Evolutionary conservation across 1,140 invertebrate species (phyloP), one percentile per base, ranked within the genome.

Genomic region (Anastrepha obliqua): DNA sequence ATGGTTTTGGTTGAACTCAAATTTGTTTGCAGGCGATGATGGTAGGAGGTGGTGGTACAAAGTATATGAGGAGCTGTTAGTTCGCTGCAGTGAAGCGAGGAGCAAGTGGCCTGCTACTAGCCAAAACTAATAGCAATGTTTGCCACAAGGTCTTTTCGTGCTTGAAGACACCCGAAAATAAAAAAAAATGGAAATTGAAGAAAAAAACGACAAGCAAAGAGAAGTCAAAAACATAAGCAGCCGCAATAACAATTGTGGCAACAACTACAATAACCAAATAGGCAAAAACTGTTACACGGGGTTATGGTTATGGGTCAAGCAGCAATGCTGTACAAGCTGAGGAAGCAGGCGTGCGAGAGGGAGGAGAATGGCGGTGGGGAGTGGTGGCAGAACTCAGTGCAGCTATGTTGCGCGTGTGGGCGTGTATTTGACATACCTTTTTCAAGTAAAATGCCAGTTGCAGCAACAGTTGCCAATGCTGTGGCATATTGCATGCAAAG

Each of bases 71-170:
- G 0, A 62, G 60, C 60, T 62, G 17, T 9, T 62, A 62, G 17
- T 17, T 62, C 0, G 8, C 15, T 17, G 60, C 7, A 4, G 60
- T 62, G 60, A 62, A n/a, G 60, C 60, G 15, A 62, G 15, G 8
- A 29, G 29, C 29, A 74, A n/a, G 44, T 15, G 1, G 5, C 29
- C 3, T 62, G 74, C 74, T 81, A 81, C 74, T 51, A 55, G 47
- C 47, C 74, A 55, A 7, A 81, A 81, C 74, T 81, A 81, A 81
- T 81, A 81, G 55, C 47, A 55, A 55, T 51, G 55, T 55, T 81
- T 81, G 74, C 74, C 74, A 81, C 74, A 81, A 81, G 74, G 74
- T 55, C 74, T 81, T 58, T 81, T 81, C 74, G 74, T 81, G 67
- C 67, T 74, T 8, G 42, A 9, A 74, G 67, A 29, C 67, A 44